Base-by-base conservation (phyloP, 2,888 invertebrate species). In the Cantharis rustica region DNA sequence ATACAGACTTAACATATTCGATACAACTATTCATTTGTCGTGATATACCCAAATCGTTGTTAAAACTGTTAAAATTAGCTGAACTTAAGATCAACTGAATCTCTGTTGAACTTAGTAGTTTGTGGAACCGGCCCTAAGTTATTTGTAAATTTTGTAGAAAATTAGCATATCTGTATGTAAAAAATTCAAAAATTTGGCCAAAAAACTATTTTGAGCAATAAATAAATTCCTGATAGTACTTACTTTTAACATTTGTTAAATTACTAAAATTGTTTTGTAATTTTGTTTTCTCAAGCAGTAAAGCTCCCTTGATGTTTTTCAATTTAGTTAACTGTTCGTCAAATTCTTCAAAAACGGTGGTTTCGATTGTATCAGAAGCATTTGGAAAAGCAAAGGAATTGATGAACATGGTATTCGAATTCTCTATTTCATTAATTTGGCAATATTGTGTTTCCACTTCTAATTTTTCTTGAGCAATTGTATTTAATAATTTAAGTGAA, bases 361-460 rank as follows among this genome's bases (percentile, higher is more conserved):
- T 90, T 72, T 91, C 90, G 72, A 90, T 89, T 82, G 93, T 93
- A 72, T 89, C 89, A n/a, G n/a, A 64, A 5, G 69, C 61, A 31
- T 72, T 91, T 20, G 90, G 89, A 84, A 93, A 93, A 5, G 92
- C 93, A 85, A 92, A 90, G 23, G 92, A 91, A 84, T 91, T 91
- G 16, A 91, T 88, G 86, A 92, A 91, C 75, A 91, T 84, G 72
- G 90, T 90, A 75, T 91, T 89, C 79, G 87, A 87, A 82, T 90
- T 90, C 84, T 93, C 92, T 20, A 93, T 86, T 82, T 93, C 91
- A 23, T 91, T 88, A 91, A 94, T 93, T 89, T 94, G 91, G 78
- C 91, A 91, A 88, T 91, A 93, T 83, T 93, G 92, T 75, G 92
- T 91, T 79, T 93, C 93, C 64, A 93, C 85, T 84, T 93, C 93